Conservation (phyloP, 2,797 vertebrate genomes). For the Sebastes paucispinis region DNA sequence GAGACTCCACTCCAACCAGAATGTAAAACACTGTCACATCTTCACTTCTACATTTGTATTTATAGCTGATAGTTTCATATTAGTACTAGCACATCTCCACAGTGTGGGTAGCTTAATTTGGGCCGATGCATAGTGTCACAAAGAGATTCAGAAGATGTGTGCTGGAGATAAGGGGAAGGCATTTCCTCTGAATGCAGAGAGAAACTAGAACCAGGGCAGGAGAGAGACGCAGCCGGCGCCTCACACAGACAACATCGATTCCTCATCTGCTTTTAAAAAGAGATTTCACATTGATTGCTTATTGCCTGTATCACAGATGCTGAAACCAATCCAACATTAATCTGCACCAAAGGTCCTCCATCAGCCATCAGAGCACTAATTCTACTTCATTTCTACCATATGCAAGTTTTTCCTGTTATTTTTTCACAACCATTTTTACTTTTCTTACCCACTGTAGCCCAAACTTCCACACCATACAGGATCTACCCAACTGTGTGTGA, state of each 20-base stretch:
- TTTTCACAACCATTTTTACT: not conserved
- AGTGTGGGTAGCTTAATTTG: conserved; percentile 81
- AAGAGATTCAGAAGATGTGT: conserved; percentile 68
- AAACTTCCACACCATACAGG: not conserved
- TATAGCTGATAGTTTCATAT: conserved; percentile 41
- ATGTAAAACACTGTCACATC: not conserved
- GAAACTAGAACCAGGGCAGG: conserved; percentile 74
- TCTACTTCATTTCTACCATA: not conserved
- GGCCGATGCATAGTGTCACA: conserved; percentile 44
- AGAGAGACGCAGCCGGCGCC: conserved; percentile 51
- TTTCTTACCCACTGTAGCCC: not conserved
- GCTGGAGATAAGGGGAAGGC: conserved; percentile 83
- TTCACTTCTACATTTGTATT: conserved; percentile 66
- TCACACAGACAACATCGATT: conserved; percentile 17
- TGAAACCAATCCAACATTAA: not conserved
- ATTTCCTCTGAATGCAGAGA: conserved; percentile 84
- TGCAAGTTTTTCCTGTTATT: not conserved
- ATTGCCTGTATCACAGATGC: not conserved
- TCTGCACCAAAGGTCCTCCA: not conserved
- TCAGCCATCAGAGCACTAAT: not conserved
- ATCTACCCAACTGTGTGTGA: not conserved
- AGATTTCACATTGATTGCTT: conserved; percentile 4
- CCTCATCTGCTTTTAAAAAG: conserved; percentile 40
- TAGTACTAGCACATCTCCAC: conserved; percentile 52
- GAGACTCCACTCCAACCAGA: conserved; percentile 18